A percentile compares a stretch with the other conserved stretches of the same genome.
Conservation (phyloP, 2,797 vertebrate genomes). For the Ctenochaetus hawaiiensis region DNA sequence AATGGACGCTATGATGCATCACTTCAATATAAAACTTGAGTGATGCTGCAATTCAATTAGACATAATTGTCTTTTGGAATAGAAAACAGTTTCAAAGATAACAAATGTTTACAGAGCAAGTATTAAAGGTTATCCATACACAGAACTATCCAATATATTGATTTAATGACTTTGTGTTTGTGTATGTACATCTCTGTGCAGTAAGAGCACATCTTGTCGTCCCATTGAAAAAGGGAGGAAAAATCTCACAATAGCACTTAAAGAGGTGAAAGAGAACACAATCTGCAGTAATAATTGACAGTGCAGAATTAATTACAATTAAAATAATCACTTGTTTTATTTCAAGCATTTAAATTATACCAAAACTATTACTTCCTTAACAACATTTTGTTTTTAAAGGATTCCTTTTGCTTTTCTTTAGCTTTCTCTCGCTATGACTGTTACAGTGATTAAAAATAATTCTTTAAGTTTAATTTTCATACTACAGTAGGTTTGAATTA, state of each 20-base stretch:
- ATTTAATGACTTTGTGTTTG: slow-evolving; percentile 11
- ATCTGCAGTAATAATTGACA: slow-evolving; percentile 7
- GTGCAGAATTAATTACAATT: slow-evolving; percentile 8
- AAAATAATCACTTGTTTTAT: slow-evolving; percentile 25
- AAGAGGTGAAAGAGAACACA: background rate
- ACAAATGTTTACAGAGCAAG: slow-evolving; percentile 34
- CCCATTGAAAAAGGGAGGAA: slow-evolving; percentile 3
- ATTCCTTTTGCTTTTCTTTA: background rate
- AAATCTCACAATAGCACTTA: background rate
- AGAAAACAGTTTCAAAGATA: slow-evolving; percentile 30
- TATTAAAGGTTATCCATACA: slow-evolving; percentile 12
- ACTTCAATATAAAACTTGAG: slow-evolving; percentile 51
- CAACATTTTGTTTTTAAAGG: background rate
- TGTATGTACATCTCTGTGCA: background rate
- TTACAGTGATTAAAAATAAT: background rate
- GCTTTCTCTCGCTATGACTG: too few relatives aligned
- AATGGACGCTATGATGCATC: slow-evolving; percentile 55
- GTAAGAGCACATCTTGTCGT: background rate
- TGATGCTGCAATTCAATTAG: slow-evolving; percentile 50
- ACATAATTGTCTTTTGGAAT: slow-evolving; percentile 40
- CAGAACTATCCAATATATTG: slow-evolving; percentile 31
- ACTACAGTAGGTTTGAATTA: background rate
- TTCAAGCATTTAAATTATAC: background rate
- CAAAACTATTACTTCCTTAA: background rate
- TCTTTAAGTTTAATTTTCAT: too few relatives aligned